Evolutionary conservation across 2,797 vertebrate genomes (phyloP), one percentile per base, ranked within the genome.

Genomic region (Poeciliopsis gracilis): DNA sequence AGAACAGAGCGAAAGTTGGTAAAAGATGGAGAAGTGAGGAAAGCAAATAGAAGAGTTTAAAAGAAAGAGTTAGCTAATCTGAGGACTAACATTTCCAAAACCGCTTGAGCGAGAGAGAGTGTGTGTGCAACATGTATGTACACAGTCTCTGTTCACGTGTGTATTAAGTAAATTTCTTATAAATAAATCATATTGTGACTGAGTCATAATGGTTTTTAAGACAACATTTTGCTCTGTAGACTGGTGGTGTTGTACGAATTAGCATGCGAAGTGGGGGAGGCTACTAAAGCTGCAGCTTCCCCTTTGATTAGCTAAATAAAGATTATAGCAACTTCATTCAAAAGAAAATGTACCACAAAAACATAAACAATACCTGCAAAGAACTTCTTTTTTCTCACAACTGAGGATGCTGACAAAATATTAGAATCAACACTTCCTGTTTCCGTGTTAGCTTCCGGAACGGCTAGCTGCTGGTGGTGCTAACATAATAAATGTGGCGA

Each of bases 131-230:
- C 63, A 67, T 41, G 23, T 67, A 38, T 11, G 63, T 67, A 16
- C 16, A 20, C 20, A 36, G 16, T 36, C 57, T 33, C 15, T 72
- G 15, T 76, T 81, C 46, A 76, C 10, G 67, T 1, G 8, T 76
- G 66, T 63, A 47, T 76, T 67, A 80, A 49, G 46, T 79, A 72
- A 47, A 79, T 72, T 51, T 78, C 66, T 72, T 47, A 71, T 61
- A 77, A n/a, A 66, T 63, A 47, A 18, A 81, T 74, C 67, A 83
- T 81, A 74, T 79, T 73, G 70, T 61, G 63, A 73, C 72, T 83
- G 18, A 16, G 73, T 72, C 79, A 80, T 80, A 82, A 78, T 80
- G 71, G 70, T 57, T 87, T 63, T 55, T 81, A 85, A 77, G 77
- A 84, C 79, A 84, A 84, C 79, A 84, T 46, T 73, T 83, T 72